Evolutionary conservation across 2,797 vertebrate species (phyloP).

Genomic region (Periophthalmus magnuspinnatus): DNA sequence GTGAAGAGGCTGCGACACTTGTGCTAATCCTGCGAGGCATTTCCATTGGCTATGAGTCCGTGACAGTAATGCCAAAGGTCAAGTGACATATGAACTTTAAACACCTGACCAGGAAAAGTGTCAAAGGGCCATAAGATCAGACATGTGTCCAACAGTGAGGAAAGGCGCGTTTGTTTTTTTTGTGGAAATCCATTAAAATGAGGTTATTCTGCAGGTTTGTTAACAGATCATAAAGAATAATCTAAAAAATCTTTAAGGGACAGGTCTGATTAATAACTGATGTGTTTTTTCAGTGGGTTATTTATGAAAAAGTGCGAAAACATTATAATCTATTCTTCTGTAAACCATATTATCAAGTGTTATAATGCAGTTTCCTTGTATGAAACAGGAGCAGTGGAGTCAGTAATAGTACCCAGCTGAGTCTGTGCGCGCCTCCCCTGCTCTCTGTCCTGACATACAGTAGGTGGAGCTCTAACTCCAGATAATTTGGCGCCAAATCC

Average conservation of each 20-base stretch:
- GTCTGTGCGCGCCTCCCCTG: background rate
- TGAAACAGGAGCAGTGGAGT: background rate
- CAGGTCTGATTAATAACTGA: too few relatives aligned
- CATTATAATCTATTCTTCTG: too few relatives aligned
- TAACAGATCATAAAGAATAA: too few relatives aligned
- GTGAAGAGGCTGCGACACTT: slow-evolving; percentile 15
- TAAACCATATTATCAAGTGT: too few relatives aligned
- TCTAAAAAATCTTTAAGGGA: too few relatives aligned
- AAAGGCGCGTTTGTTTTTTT: too few relatives aligned
- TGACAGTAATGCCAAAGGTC: background rate
- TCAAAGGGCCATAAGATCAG: background rate
- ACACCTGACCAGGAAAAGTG: background rate
- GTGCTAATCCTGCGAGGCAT: slow-evolving; percentile 40
- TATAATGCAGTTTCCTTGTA: too few relatives aligned
- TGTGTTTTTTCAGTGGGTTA: too few relatives aligned
- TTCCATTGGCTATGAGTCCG: background rate
- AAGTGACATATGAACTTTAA: slow-evolving; percentile 5
- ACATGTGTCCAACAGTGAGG: too few relatives aligned
- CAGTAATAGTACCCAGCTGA: background rate
- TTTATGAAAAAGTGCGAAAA: too few relatives aligned
- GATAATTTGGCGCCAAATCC: slow-evolving; percentile 60
- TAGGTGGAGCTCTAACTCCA: slow-evolving; percentile 79
- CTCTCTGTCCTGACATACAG: slow-evolving; percentile 56
- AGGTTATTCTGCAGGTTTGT: too few relatives aligned
- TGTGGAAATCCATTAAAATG: too few relatives aligned